Percentiles rank a stretch among this genome's conserved stretches.
Evolutionary conservation across 2,888 invertebrate species (phyloP).

Genomic region (Agrochola circellaris): DNA sequence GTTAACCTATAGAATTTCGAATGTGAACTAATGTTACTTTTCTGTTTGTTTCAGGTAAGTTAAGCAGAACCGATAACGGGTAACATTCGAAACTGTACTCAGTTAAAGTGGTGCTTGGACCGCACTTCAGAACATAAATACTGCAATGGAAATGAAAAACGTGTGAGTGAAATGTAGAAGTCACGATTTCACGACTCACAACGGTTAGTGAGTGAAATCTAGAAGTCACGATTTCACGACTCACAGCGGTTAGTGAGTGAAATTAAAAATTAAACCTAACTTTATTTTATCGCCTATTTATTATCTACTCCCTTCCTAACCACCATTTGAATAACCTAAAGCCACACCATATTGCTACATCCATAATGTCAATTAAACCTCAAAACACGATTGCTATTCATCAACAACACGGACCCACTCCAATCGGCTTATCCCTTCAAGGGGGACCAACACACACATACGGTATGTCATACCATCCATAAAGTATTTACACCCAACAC

Average conservation of each 20-base stretch:
- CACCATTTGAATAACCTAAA: slow-evolving; percentile 17
- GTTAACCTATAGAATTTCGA: background rate
- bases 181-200: background rate
- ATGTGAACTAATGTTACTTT: slow-evolving; percentile 14
- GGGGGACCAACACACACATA: slow-evolving; percentile 34
- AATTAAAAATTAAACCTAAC: background rate
- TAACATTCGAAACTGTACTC: background rate
- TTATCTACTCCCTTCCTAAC: too few relatives aligned
- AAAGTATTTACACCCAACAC: slow-evolving; percentile 59
- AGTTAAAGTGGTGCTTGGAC: background rate
- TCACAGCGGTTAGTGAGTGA: background rate
- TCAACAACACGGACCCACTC: slow-evolving; percentile 58
- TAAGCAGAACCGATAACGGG: background rate
- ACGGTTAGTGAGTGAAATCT: background rate
- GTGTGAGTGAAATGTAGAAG: background rate
- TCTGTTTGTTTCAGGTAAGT: slow-evolving; percentile 61
- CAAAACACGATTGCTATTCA: slow-evolving; percentile 64
- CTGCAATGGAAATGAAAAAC: background rate
- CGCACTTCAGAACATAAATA: background rate
- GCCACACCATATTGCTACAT: slow-evolving; percentile 28
- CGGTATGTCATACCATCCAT: slow-evolving; percentile 47
- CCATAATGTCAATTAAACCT: slow-evolving; percentile 57
- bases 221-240: background rate
- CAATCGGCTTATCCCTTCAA: slow-evolving; percentile 60
- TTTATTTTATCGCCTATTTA: background rate